phyloP scores from a whole-genome alignment of 2,797 vertebrate genomes.

The Miichthys miiuy region DNA sequence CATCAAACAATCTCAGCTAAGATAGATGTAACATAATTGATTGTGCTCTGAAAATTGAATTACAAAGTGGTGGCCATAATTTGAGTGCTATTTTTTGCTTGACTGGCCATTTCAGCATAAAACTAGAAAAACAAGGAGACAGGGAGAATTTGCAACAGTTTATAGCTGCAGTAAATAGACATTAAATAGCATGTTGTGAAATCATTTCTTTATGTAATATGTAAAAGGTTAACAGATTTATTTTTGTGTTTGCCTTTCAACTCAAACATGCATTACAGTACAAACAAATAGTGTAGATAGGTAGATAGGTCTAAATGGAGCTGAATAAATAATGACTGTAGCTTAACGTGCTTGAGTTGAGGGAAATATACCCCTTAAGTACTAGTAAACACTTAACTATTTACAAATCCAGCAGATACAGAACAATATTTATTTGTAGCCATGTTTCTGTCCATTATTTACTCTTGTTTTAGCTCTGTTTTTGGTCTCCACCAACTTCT shows the following conservation, averaged over 20 bases:
- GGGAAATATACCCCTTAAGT: not conserved
- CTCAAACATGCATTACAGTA: slow-evolving; percentile 15
- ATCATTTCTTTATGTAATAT: slow-evolving; percentile 66
- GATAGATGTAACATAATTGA: slow-evolving; percentile 81
- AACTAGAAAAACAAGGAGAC: slow-evolving; percentile 63
- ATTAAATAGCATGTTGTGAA: slow-evolving; percentile 51
- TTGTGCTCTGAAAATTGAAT: slow-evolving; percentile 81
- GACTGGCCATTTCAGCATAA: slow-evolving; percentile 59
- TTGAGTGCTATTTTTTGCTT: slow-evolving; percentile 76
- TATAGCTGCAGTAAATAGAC: slow-evolving; percentile 51
- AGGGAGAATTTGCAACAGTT: slow-evolving; percentile 45
- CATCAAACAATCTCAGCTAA: slow-evolving; percentile 63
- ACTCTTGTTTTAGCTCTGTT: not conserved
- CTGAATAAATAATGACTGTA: not conserved
- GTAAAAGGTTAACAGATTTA: slow-evolving; percentile 2
- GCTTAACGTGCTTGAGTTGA: not conserved
- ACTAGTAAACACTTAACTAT: not conserved
- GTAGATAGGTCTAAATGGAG: not conserved
- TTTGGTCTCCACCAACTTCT: slow-evolving; percentile 11
- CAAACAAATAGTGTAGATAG: not conserved
- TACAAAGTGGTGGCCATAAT: slow-evolving; percentile 78
- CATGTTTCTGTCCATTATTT: not conserved
- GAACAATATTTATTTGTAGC: not conserved
- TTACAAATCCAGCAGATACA: not conserved
- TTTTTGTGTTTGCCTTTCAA: slow-evolving; percentile 39